These are phyloP conservation scores for Cydia pomonella DNA, from an alignment of 1,140 invertebrate genomes.

Conservation along the genomic window DNA sequence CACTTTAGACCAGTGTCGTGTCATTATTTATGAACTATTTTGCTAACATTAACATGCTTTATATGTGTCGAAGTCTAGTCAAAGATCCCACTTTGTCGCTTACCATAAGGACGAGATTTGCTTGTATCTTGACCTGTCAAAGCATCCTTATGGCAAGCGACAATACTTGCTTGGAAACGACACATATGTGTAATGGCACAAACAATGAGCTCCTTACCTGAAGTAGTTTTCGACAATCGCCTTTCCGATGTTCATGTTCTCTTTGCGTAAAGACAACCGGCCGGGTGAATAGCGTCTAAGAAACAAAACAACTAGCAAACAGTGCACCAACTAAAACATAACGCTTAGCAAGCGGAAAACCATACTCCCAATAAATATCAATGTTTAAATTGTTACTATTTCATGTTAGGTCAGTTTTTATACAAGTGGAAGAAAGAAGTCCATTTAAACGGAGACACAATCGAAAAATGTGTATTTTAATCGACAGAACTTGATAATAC, in stretches of 20 bases:
- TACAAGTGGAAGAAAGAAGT: not conserved
- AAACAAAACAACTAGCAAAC: constrained; percentile 77
- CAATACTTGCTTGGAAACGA: too few relatives aligned
- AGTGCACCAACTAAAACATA: constrained; percentile 57
- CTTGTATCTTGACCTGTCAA: too few relatives aligned
- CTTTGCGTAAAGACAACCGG: constrained; percentile 88
- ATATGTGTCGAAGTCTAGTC: too few relatives aligned
- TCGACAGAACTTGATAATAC: too few relatives aligned
- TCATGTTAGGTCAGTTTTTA: not conserved
- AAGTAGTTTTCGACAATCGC: constrained; percentile 88
- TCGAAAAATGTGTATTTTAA: too few relatives aligned
- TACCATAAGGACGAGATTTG: too few relatives aligned
- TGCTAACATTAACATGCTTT: not conserved
- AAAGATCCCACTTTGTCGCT: too few relatives aligned
- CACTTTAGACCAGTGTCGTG: too few relatives aligned
- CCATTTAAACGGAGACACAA: too few relatives aligned
- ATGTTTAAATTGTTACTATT: not conserved
- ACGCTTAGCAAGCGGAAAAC: not conserved
- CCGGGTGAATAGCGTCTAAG: constrained; percentile 90
- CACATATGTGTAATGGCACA: too few relatives aligned
- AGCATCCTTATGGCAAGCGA: too few relatives aligned
- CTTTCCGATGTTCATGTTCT: constrained; percentile 86
- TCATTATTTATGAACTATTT: too few relatives aligned
- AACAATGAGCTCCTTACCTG: constrained; percentile 81
- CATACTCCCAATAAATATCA: not conserved